Conservation (phyloP, 1,140 invertebrate species). For the Sinonovacula constricta region DNA sequence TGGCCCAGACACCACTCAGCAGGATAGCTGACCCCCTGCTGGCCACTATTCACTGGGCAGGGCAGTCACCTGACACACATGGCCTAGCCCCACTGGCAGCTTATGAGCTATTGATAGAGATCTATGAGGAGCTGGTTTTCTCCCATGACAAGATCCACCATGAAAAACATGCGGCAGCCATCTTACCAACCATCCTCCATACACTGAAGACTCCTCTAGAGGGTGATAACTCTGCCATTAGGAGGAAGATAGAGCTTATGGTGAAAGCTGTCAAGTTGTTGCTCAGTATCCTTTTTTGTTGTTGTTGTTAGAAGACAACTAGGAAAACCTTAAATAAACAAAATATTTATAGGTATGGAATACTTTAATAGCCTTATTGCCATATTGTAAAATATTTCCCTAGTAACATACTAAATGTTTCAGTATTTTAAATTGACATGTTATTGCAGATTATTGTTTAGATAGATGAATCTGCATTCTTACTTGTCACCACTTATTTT, state of each 20-base stretch:
- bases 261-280: conserved; percentile 64
- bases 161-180: conserved; percentile 54
- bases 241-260: conserved; percentile 60
- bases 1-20: conserved; percentile 50
- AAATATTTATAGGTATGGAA: background rate
- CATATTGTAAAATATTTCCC: too few relatives aligned
- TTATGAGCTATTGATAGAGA: conserved; percentile 66
- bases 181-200: conserved; percentile 60
- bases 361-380: background rate
- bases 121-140: conserved; percentile 71
- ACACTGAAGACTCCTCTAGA: conserved; percentile 54
- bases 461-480: too few relatives aligned
- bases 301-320: background rate
- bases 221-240: conserved; percentile 41
- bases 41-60: conserved; percentile 67
- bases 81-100: conserved; percentile 57
- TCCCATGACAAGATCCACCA: conserved; percentile 58
- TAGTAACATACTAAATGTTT: too few relatives aligned
- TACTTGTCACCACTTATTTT: too few relatives aligned
- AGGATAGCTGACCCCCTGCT: conserved; percentile 62
- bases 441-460: too few relatives aligned
- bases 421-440: too few relatives aligned
- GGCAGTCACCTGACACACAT: conserved; percentile 58
- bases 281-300: conserved; percentile 51
- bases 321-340: background rate